Evolutionary conservation across 2,888 invertebrate genomes (phyloP), one percentile per base, ranked within the genome.

Genomic region (Phengaris arion): DNA sequence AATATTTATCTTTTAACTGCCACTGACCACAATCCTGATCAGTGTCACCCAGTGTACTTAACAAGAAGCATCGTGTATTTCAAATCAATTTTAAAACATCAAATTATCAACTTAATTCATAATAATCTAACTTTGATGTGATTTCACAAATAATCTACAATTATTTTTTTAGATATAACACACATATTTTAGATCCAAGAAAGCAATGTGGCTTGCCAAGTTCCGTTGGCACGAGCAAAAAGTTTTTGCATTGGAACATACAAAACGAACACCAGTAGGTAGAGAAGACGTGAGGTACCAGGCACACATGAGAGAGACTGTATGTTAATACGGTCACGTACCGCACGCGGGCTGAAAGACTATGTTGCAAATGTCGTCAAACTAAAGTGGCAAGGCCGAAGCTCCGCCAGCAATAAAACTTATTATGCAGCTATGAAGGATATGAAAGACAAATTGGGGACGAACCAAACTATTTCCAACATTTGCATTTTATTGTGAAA

Each of bases 301-400:
- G 54, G 72, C 15, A 35, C 15, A 35, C 72, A 72, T 72, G 6
- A 54, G 12, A 15, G 22, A 13, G 72, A 51, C 35, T 35, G 72
- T 52, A 52, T 51, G 35, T 12, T 72, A 72, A 52, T 13, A 54
- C 22, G 52, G 52, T 72, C 72, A 72, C 72, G 72, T 72, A 35
- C 51, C 70, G 15, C 48, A 70, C 70, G 22, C 70, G 72, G 22
- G 10, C 48, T 52, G 72, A 35, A 72, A 72, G n/a, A 72, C 72
- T 72, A 54, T 72, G 72, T 72, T 54, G 72, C 35, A 35, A 72
- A 72, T 54, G 72, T 72, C 72, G 72, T 72, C 52, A 72, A 72
- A 72, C 72, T 54, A 72, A 54, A 54, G 72, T 72, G 72, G 72
- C 52, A 22, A 72, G 35, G 52, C 51, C 54, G 22, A 64, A 0